Conservation (phyloP, 1,140 invertebrate genomes). For the Drosophila setifemur region DNA sequence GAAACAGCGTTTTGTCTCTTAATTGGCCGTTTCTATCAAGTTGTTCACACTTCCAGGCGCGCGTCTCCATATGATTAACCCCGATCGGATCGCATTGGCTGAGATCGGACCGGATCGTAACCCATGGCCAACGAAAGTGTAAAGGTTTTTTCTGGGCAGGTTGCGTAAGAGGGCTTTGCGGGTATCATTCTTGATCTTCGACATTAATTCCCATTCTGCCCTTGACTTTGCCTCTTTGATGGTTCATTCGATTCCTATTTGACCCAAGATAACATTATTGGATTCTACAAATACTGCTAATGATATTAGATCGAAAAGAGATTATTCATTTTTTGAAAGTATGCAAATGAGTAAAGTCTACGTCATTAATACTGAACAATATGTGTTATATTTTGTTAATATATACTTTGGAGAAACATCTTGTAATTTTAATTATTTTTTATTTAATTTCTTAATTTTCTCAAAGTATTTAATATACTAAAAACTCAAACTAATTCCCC, state of each 20-base stretch:
- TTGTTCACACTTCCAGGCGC: constrained; percentile 32
- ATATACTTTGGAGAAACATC: too few relatives aligned
- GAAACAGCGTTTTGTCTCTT: constrained; percentile 36
- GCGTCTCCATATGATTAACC: constrained; percentile 57
- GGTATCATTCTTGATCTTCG: constrained; percentile 1
- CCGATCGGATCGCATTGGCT: neutral
- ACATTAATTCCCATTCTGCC: neutral
- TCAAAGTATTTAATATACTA: too few relatives aligned
- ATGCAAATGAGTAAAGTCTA: too few relatives aligned
- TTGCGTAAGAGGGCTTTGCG: constrained; percentile 15
- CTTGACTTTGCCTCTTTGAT: neutral
- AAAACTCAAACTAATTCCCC: neutral
- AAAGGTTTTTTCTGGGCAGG: constrained; percentile 33
- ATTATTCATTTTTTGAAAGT: too few relatives aligned
- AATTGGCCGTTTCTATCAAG: constrained; percentile 43
- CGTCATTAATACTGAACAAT: too few relatives aligned
- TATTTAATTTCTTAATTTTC: too few relatives aligned
- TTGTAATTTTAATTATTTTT: too few relatives aligned
- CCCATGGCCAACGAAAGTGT: constrained; percentile 63
- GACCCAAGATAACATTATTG: too few relatives aligned
- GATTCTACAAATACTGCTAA: too few relatives aligned
- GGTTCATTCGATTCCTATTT: too few relatives aligned
- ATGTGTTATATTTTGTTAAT: too few relatives aligned
- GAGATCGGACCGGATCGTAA: neutral
- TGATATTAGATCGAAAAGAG: too few relatives aligned